These are phyloP conservation scores for Vulpes vulpes DNA, from an alignment of 2,113 vertebrate species.

Conservation along the genomic window DNA sequence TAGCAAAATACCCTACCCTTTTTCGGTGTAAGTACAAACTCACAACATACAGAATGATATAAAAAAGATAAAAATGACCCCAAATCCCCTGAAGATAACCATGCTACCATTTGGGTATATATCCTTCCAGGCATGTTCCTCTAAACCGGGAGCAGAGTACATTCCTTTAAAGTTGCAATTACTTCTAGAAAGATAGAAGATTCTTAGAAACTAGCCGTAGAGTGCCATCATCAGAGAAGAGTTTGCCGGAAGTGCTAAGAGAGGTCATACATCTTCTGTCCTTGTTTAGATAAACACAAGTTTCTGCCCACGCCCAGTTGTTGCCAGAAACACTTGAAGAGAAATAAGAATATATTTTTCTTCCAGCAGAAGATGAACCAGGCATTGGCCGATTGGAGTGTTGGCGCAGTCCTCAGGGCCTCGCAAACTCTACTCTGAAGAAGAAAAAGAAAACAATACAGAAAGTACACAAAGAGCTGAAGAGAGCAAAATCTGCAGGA, in stretches of 20 bases:
- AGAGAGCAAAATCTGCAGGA: background rate
- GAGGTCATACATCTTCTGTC: constrained; percentile 6
- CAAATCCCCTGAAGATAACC: background rate
- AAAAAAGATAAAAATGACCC: background rate
- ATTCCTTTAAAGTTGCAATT: constrained; percentile 24
- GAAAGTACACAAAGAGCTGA: background rate
- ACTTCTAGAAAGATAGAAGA: constrained; percentile 50
- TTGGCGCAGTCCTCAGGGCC: constrained; percentile 18
- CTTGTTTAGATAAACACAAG: constrained; percentile 61
- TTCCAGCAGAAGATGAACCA: constrained; percentile 56
- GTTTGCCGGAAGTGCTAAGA: background rate
- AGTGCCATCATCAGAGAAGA: constrained; percentile 30
- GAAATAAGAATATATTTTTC: constrained; percentile 68
- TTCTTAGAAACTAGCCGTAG: background rate
- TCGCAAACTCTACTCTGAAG: constrained; percentile 36
- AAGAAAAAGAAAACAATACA: constrained; percentile 47
- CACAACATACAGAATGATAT: background rate
- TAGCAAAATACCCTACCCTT: background rate
- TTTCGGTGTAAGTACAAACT: background rate
- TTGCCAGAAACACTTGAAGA: constrained; percentile 45
- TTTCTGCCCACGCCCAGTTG: background rate
- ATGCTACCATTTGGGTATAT: background rate
- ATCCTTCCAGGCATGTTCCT: background rate
- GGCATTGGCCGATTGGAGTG: background rate
- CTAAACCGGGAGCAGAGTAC: background rate